Evolutionary conservation across 1,140 invertebrate species (phyloP).

Genomic region (Nymphalis io): DNA sequence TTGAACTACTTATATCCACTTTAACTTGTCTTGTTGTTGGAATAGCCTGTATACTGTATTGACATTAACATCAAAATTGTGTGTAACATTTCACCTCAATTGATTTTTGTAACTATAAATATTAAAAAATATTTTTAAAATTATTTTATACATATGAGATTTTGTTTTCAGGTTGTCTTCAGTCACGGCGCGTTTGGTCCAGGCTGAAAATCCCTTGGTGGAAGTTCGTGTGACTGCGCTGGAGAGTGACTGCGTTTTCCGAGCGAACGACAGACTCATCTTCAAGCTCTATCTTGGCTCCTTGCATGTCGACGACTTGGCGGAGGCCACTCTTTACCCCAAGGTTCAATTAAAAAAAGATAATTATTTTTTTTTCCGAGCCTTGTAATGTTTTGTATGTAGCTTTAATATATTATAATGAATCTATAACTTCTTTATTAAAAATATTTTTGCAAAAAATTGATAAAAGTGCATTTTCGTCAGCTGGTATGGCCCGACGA

Average conservation of each 20-base stretch:
- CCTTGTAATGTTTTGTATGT: neutral
- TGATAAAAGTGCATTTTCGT: neutral
- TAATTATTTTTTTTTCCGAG: neutral
- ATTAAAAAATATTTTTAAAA: too few species aligned
- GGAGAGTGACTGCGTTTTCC: constrained; percentile 89
- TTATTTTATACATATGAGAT: too few species aligned
- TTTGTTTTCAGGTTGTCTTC: constrained; percentile 81
- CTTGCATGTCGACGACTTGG: constrained; percentile 86
- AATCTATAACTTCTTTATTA: too few species aligned
- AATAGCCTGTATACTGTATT: too few species aligned
- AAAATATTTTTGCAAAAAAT: too few species aligned
- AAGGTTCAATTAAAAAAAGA: constrained; percentile 79
- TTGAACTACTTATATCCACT: too few species aligned
- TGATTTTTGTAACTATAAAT: too few species aligned
- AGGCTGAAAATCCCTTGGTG: constrained; percentile 86
- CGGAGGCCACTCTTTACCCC: constrained; percentile 88
- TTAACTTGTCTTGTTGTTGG: too few species aligned
- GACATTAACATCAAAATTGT: too few species aligned
- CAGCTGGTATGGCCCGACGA: constrained; percentile 87
- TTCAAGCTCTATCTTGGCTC: constrained; percentile 85
- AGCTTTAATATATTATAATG: too few species aligned
- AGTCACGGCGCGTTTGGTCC: constrained; percentile 84
- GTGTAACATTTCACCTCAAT: too few species aligned
- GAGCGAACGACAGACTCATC: constrained; percentile 90
- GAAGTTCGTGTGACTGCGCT: constrained; percentile 84